Evolutionary conservation across 2,113 vertebrate genomes (phyloP).

Genomic region (Promerops cafer): DNA sequence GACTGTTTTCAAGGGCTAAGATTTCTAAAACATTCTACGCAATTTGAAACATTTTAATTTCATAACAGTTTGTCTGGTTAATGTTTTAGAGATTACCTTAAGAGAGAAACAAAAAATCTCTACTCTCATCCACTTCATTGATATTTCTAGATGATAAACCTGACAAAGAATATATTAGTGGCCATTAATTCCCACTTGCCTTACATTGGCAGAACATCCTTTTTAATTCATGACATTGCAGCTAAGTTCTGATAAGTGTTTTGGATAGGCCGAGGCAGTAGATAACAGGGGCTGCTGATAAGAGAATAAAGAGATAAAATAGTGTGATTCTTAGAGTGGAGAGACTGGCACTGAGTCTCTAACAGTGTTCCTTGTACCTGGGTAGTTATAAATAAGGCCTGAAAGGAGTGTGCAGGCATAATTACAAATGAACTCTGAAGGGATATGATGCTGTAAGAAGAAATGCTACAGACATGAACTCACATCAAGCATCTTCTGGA

Average conservation of each 20-base stretch:
- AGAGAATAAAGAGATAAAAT: not conserved
- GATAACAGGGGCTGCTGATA: conserved; percentile 8
- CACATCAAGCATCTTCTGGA: not conserved
- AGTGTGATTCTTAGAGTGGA: not conserved
- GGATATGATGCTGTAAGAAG: not conserved
- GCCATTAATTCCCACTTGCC: conserved; percentile 22
- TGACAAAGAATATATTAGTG: conserved; percentile 7
- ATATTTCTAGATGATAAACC: not conserved
- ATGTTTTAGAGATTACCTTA: not conserved
- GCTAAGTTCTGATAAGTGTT: not conserved
- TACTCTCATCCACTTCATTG: not conserved
- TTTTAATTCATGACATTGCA: not conserved
- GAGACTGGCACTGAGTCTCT: not conserved
- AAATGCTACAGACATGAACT: not conserved
- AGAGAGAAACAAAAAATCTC: not conserved
- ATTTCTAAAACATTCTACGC: not conserved
- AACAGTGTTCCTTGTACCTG: not conserved
- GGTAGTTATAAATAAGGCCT: not conserved
- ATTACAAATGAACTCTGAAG: not conserved
- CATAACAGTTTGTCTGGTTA: not conserved
- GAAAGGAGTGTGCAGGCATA: not conserved
- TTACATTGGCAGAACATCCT: not conserved
- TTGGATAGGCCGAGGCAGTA: not conserved
- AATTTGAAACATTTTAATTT: not conserved
- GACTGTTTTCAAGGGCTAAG: not conserved